Evolutionary conservation across 2,888 invertebrate species (phyloP).

Genomic region (Ophraella communa): DNA sequence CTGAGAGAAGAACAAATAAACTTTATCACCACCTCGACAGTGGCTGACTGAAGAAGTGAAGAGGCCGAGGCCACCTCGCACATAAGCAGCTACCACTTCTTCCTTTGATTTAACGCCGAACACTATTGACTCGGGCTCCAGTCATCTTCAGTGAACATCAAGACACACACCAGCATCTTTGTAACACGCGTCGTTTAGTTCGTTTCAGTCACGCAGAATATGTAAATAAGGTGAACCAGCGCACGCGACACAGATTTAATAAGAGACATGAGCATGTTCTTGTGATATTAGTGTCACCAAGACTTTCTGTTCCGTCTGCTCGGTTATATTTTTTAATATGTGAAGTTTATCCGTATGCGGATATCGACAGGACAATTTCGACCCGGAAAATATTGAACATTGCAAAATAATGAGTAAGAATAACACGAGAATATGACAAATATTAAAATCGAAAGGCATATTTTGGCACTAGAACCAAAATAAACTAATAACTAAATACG

Average conservation of each 20-base stretch:
- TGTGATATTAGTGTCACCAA: constrained; percentile 7
- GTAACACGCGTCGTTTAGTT: constrained; percentile 28
- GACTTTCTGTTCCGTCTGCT: constrained; percentile 6
- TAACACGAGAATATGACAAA: not conserved
- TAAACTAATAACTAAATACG: too few species aligned
- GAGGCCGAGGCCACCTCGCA: constrained; percentile 47
- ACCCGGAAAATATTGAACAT: not conserved
- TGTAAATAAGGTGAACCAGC: constrained; percentile 24
- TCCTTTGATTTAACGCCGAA: constrained; percentile 56
- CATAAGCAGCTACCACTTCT: constrained; percentile 51
- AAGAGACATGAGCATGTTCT: constrained; percentile 15
- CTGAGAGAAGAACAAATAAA: constrained; percentile 24
- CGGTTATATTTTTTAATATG: not conserved
- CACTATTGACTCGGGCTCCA: constrained; percentile 43
- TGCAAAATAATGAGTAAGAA: not conserved
- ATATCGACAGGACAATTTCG: not conserved
- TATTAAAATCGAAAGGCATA: not conserved
- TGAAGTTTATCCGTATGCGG: not conserved
- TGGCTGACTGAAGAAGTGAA: constrained; percentile 39
- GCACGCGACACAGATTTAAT: constrained; percentile 23
- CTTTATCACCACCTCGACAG: constrained; percentile 46
- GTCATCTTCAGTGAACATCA: constrained; percentile 54
- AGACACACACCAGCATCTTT: constrained; percentile 32
- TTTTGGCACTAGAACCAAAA: not conserved
- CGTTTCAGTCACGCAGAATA: constrained; percentile 23